Conservation (phyloP, 2,113 vertebrate genomes). For the Rhynchomys soricoides region DNA sequence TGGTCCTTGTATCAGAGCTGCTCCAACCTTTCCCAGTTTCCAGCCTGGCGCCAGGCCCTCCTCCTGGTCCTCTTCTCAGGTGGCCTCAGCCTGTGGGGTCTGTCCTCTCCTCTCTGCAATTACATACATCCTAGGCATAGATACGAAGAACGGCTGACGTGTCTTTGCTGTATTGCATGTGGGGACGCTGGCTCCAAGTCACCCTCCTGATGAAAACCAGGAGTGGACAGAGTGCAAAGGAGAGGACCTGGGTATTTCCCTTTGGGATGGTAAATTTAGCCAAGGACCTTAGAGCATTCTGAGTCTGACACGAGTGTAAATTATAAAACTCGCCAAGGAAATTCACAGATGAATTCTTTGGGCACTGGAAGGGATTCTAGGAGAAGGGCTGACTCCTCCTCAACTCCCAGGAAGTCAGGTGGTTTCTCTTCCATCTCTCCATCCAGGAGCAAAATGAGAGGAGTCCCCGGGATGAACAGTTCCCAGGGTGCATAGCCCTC, state of each 20-base stretch:
- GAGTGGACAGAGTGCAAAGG: background rate
- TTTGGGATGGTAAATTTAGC: background rate
- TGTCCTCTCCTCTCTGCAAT: background rate
- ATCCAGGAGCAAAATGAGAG: accelerated
- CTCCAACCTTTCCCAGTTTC: background rate
- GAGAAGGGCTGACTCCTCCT: background rate
- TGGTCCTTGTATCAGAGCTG: background rate
- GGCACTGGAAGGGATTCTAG: background rate
- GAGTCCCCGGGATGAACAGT: background rate
- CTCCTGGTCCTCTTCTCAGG: background rate
- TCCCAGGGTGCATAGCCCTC: background rate
- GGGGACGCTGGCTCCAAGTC: background rate
- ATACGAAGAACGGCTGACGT: background rate
- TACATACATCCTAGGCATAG: background rate
- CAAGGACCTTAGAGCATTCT: background rate
- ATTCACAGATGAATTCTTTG: background rate
- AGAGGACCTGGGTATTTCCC: background rate
- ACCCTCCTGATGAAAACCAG: background rate
- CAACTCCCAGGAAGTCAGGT: background rate
- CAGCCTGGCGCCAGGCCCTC: background rate
- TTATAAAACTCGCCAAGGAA: background rate
- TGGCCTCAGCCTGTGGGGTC: background rate
- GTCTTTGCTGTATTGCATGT: background rate
- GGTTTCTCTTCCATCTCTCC: background rate
- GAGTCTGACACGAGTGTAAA: background rate